A percentile compares a stretch with the other conserved stretches of the same genome.
These are phyloP conservation scores for Bothrops jararaca DNA, from an alignment of 2,113 vertebrate genomes.

Conservation along the genomic window DNA sequence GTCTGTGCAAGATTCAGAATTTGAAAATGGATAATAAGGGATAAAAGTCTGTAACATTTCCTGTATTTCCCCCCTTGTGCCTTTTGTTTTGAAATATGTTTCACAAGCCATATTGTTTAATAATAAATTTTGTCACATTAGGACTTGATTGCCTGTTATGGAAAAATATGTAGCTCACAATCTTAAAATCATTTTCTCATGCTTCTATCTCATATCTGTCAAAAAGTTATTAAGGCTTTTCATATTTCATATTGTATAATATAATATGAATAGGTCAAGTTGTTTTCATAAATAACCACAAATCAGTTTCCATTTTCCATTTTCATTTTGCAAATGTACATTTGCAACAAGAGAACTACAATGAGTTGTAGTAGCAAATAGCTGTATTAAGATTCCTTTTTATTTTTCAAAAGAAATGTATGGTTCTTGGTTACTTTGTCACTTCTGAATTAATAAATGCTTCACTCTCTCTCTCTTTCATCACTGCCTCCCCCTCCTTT, in stretches of 20 bases:
- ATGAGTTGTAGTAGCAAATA: not conserved
- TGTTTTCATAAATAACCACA: slow-evolving; percentile 15
- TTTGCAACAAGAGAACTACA: not conserved
- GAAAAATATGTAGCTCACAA: not conserved
- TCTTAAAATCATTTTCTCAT: not conserved
- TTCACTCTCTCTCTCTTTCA: not conserved
- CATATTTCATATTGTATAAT: slow-evolving; percentile 12
- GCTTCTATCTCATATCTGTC: not conserved
- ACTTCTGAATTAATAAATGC: not conserved
- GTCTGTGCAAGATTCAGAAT: not conserved
- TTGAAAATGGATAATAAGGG: not conserved
- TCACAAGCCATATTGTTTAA: not conserved
- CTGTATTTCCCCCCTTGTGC: not conserved
- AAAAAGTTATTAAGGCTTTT: slow-evolving; percentile 12
- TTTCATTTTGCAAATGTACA: not conserved
- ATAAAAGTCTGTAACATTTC: not conserved
- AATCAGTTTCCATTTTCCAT: slow-evolving; percentile 16
- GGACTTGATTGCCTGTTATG: not conserved
- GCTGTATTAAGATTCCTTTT: not conserved
- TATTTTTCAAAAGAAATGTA: not conserved
- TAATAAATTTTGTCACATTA: not conserved
- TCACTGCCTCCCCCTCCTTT: not conserved
- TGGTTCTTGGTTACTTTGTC: not conserved
- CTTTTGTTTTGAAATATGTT: slow-evolving; percentile 7
- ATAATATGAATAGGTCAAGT: slow-evolving; percentile 13